These are phyloP conservation scores for Tiliqua scincoides DNA, from an alignment of 2,113 vertebrate genomes.

Conservation along the genomic window DNA sequence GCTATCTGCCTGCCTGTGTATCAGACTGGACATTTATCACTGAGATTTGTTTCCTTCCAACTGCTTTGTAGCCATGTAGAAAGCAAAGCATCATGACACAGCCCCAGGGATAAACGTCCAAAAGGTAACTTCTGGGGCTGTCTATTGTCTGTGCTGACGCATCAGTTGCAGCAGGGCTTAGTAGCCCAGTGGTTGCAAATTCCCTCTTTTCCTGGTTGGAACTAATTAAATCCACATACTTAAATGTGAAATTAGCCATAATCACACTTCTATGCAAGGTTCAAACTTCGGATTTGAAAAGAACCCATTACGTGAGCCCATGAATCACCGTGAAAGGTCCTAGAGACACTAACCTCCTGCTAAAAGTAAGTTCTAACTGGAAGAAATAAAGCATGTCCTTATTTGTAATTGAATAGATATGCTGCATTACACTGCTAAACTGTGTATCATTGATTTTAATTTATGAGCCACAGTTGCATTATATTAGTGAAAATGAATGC, in stretches of 20 bases:
- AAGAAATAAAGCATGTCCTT: constrained; percentile 4
- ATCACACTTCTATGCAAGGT: constrained; percentile 1
- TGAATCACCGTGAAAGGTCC: neutral
- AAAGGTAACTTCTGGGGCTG: neutral
- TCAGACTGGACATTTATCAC: neutral
- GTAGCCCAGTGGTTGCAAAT: neutral
- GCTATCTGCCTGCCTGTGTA: neutral
- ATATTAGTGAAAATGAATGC: constrained; percentile 37
- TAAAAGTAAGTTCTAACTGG: neutral
- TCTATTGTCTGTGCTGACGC: neutral
- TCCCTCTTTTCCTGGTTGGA: neutral
- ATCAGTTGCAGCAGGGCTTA: neutral
- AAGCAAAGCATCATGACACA: neutral
- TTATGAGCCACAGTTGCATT: constrained; percentile 10
- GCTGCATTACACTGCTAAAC: constrained; percentile 4
- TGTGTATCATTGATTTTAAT: constrained; percentile 17
- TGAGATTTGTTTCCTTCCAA: neutral
- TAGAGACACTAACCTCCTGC: neutral
- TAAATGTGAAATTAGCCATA: constrained; percentile 7
- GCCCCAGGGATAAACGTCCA: neutral
- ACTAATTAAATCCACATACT: constrained; percentile 16
- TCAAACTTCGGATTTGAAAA: constrained; percentile 10
- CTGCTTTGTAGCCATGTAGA: neutral
- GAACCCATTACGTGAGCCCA: constrained; percentile 1
- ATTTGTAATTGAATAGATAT: constrained; percentile 7